A percentile compares a stretch with the other conserved stretches of the same genome.
Conservation (phyloP, 2,113 vertebrate genomes). For the Phrynocephalus versicolor region DNA sequence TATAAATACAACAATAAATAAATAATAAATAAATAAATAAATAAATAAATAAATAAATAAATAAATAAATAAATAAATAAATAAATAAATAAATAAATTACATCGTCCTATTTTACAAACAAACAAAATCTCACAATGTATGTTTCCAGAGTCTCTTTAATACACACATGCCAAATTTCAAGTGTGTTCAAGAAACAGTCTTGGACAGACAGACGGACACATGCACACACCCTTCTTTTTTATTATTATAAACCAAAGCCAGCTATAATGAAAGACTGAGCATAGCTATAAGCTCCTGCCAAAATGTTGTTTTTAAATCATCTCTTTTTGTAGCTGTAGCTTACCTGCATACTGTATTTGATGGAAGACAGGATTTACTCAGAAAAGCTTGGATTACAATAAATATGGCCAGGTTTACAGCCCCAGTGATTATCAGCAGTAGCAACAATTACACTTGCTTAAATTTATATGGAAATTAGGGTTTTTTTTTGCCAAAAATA, state of each 20-base stretch:
- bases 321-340: constrained; percentile 31
- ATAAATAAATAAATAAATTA: too few species aligned
- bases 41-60: too few species aligned
- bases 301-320: constrained; percentile 15
- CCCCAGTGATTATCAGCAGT: neutral
- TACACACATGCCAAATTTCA: too few species aligned
- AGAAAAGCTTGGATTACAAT: constrained; percentile 21
- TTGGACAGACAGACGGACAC: too few species aligned
- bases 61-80: too few species aligned
- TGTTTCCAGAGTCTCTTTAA: too few species aligned
- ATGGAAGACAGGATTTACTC: neutral
- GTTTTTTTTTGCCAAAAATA: too few species aligned
- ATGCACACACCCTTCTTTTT: neutral
- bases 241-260: neutral
- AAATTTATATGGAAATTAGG: constrained; percentile 1
- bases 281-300: neutral
- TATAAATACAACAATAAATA: too few species aligned
- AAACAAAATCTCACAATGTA: too few species aligned
- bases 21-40: too few species aligned
- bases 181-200: too few species aligned
- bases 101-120: too few species aligned
- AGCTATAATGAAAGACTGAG: neutral
- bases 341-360: constrained; percentile 29
- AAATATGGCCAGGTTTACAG: neutral
- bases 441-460: constrained; percentile 3